A percentile compares a stretch with the other conserved stretches of the same genome.
Conservation (phyloP, 2,113 vertebrate genomes). For the Psettodes erumei region DNA sequence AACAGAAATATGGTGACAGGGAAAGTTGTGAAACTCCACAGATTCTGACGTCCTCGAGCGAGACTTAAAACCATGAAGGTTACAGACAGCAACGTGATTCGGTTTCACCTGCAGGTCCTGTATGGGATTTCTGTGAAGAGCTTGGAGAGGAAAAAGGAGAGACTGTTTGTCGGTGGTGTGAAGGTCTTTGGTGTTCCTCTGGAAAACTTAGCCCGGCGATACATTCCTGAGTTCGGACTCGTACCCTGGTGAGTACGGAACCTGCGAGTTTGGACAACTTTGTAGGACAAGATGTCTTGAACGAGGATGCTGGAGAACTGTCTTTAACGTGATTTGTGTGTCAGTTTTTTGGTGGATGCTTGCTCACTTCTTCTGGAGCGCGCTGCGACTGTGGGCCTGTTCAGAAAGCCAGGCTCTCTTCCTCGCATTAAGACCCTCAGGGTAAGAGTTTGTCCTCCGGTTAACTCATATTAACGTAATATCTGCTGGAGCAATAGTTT, state of each 20-base stretch:
- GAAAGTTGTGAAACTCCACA: not conserved
- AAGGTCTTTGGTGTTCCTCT: conserved; percentile 89
- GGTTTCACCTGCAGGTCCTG: conserved; percentile 82
- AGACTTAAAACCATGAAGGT: conserved; percentile 58
- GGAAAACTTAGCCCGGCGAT: conserved; percentile 78
- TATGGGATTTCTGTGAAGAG: conserved; percentile 86
- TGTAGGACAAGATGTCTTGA: not conserved
- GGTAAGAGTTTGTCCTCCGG: conserved; percentile 73
- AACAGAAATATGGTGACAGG: not conserved
- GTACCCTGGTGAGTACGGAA: conserved; percentile 87
- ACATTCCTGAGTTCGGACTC: conserved; percentile 87
- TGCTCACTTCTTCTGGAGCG: conserved; percentile 87
- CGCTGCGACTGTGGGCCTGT: conserved; percentile 89
- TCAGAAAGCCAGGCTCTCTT: conserved; percentile 93
- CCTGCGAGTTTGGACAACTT: not conserved
- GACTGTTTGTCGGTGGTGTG: conserved; percentile 26
- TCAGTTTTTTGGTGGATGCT: conserved; percentile 89
- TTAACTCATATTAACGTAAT: not conserved
- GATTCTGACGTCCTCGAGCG: not conserved
- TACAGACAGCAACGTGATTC: conserved; percentile 73
- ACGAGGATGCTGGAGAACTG: no score
- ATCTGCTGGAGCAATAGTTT: not conserved
- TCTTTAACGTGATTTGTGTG: no score
- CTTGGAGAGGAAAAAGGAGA: conserved; percentile 67
- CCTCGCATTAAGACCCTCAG: conserved; percentile 89